Conservation (phyloP, 1,140 invertebrate species). For the Caenorhabditis inopinata region DNA sequence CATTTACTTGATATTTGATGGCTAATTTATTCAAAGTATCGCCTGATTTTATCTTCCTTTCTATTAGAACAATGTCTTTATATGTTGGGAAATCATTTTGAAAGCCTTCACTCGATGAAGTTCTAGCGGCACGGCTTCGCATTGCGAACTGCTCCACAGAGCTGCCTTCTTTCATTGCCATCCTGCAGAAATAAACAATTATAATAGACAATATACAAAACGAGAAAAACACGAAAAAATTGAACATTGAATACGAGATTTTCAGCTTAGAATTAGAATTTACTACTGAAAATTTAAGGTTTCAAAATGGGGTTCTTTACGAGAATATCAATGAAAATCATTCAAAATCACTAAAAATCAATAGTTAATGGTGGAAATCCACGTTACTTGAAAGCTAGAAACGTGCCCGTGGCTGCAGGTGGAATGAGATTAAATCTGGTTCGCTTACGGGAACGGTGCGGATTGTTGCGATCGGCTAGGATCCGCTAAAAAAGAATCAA, state of each 20-base stretch:
- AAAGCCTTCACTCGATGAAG: slow-evolving; percentile 16
- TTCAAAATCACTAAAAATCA: background rate
- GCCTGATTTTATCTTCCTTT: slow-evolving; percentile 40
- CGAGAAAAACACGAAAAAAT: too few relatives aligned
- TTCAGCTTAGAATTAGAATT: background rate
- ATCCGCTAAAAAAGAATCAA: background rate
- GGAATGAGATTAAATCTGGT: background rate
- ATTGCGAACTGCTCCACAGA: slow-evolving; percentile 28
- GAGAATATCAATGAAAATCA: too few relatives aligned
- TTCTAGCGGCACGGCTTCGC: slow-evolving; percentile 23
- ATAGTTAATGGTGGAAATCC: background rate
- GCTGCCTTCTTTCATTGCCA: slow-evolving; percentile 21
- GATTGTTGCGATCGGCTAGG: background rate
- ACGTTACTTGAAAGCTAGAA: background rate
- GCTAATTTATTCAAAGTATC: slow-evolving; percentile 48
- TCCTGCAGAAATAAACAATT: background rate
- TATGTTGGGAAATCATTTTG: slow-evolving; percentile 9
- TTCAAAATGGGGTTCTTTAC: too few relatives aligned
- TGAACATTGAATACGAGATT: background rate
- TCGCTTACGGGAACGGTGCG: background rate
- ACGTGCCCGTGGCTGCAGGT: slow-evolving; percentile 1
- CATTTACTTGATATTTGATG: slow-evolving; percentile 46
- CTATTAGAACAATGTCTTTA: slow-evolving; percentile 40
- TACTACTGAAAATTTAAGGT: background rate
- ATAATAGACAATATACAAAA: background rate